Evolutionary conservation across 1,140 invertebrate species (phyloP), one percentile per base, ranked within the genome.

Genomic region (Pseudomyrmex gracilis): DNA sequence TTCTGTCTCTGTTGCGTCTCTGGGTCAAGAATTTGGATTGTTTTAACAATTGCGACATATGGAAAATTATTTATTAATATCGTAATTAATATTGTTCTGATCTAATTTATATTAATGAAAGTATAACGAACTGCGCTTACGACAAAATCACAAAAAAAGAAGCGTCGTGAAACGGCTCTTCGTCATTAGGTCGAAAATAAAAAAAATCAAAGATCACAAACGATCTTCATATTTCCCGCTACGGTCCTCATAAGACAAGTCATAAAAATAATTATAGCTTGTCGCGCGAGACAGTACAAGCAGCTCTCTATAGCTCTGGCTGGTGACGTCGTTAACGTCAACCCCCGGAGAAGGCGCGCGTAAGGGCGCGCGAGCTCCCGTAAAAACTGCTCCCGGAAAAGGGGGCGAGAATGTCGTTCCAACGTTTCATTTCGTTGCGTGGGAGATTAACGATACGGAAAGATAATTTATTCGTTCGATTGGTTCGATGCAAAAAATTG

Each of bases 381-480:
- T 60, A 70, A 60, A 70, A 80, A 60, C 20, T 47, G 22, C 13
- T n/a, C n/a, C n/a, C 5, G 8, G 61, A 17, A 57, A 60, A 22
- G 22, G 53, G 57, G 20, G 13, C n/a, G 34, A 57, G 43, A 5
- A 53, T 34, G 64, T 78, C 76, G 49, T 71, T 70, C 43, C 13
- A 66, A 73, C 66, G 57, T 86, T 84, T 86, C 82, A 58, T 85
- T 87, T 77, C 57, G 68, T 85, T 77, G 51, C 74, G 55, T 60
- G 47, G 57, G 66, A 82, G 85, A 88, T 89, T 86, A 89, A 89
- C 87, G 87, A 89, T 89, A 84, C 53, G 85, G 85, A 82, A 89
- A 84, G 87, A 89, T 89, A 89, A 89, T 86, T 89, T 51, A 74
- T 76, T 45, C 61, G 58, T 85, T 85, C 71, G 86, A 87, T 63